Percentiles rank a stretch among this genome's conserved stretches.
phyloP scores from a whole-genome alignment of 37 sponge, comb jelly and placozoan genomes.

The Crambe crambe region DNA sequence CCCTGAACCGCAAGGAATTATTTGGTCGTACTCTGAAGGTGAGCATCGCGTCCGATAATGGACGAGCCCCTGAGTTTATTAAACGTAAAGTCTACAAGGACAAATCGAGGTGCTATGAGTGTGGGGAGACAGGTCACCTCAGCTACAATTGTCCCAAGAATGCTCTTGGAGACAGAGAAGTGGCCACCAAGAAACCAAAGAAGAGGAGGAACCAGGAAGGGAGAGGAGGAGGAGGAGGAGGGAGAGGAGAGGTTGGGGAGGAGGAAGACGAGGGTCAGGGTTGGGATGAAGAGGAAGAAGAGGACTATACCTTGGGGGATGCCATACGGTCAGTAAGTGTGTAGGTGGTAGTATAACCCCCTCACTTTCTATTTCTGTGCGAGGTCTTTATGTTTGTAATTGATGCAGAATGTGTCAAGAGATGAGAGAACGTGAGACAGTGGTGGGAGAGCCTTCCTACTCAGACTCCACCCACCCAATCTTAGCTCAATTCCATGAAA shows the following conservation, averaged over 20 bases:
- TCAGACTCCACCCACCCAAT: background rate
- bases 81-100: constrained; percentile 80
- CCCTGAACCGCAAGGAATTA: constrained; percentile 83
- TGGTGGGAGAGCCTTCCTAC: background rate
- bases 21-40: constrained; percentile 89
- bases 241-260: constrained; percentile 41
- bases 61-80: constrained; percentile 90
- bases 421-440: constrained; percentile 34
- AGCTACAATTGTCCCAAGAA: constrained; percentile 90
- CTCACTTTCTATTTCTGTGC: too few species aligned
- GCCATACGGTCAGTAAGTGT: constrained; percentile 51
- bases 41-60: constrained; percentile 91
- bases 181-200: constrained; percentile 74
- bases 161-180: constrained; percentile 83
- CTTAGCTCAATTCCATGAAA: too few species aligned
- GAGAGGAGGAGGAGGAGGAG: background rate
- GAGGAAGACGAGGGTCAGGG: too few species aligned
- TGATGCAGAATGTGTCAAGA: too few species aligned
- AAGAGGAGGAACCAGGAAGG: constrained; percentile 51
- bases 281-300: constrained; percentile 62
- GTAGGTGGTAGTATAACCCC: background rate
- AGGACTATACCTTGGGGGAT: constrained; percentile 62
- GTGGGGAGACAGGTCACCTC: constrained; percentile 95
- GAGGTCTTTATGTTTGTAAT: too few species aligned
- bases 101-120: constrained; percentile 90